phyloP scores from a whole-genome alignment of 2,888 invertebrate genomes.

The Perizoma flavofasciatum region DNA sequence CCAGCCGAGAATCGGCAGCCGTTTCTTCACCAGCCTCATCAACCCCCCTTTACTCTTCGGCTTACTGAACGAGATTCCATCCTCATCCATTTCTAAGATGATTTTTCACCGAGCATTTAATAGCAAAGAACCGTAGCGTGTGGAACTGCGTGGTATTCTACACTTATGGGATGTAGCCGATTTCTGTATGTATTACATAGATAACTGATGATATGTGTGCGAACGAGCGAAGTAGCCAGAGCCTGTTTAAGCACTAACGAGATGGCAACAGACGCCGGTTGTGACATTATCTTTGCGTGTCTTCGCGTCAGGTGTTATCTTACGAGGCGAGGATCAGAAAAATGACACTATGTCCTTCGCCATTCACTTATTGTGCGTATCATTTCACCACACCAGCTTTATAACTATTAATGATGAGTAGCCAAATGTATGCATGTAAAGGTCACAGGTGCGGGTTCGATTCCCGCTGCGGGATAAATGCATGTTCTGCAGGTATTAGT shows the following conservation, averaged over 20 bases:
- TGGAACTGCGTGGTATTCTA: too few relatives aligned
- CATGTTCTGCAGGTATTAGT: too few relatives aligned
- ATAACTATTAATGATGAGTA: too few relatives aligned
- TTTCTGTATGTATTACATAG: not conserved
- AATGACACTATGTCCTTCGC: not conserved
- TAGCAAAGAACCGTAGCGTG: too few relatives aligned
- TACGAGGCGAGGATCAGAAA: conserved; percentile 5
- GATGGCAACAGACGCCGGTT: not conserved
- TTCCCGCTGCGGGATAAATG: too few relatives aligned
- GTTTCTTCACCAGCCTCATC: conserved; percentile 48
- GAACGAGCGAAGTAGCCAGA: not conserved
- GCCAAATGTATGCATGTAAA: too few relatives aligned
- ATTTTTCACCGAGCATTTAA: not conserved
- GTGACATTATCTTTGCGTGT: conserved; percentile 44
- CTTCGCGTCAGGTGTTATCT: conserved; percentile 24
- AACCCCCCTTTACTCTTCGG: conserved; percentile 22
- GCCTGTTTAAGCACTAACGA: conserved; percentile 18
- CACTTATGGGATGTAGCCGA: too few relatives aligned
- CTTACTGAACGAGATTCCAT: conserved; percentile 41
- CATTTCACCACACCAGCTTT: too few relatives aligned
- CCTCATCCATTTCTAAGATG: conserved; percentile 47
- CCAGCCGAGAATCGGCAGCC: conserved; percentile 86
- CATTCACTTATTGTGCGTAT: too few relatives aligned
- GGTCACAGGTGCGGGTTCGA: too few relatives aligned
- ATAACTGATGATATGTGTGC: not conserved